Percentiles rank a stretch among this genome's conserved stretches.
Conservation (phyloP, 2,888 invertebrate species). For the Uropetala carovei region DNA sequence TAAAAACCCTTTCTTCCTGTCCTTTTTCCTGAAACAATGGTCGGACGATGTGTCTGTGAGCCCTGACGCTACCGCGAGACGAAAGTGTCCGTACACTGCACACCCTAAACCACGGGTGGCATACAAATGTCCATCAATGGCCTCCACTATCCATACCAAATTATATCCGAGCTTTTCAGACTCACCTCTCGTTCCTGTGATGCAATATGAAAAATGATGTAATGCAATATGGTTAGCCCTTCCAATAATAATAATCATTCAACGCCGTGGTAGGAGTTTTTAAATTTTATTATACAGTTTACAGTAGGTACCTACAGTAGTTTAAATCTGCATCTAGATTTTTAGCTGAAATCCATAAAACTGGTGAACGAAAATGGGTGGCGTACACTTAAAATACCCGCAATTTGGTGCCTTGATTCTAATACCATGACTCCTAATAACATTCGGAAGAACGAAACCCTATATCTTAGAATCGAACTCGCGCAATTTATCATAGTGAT, state of each 20-base stretch:
- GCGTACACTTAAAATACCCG: too few species aligned
- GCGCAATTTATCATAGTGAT: too few species aligned
- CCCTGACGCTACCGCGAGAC: not conserved
- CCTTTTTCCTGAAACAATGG: not conserved
- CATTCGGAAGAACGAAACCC: too few species aligned
- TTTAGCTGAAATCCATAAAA: too few species aligned
- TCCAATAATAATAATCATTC: not conserved
- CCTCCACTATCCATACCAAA: not conserved
- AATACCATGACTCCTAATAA: too few species aligned
- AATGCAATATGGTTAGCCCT: not conserved
- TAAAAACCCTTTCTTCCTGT: not conserved
- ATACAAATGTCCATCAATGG: slow-evolving; percentile 18
- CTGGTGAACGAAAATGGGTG: too few species aligned
- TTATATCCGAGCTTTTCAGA: not conserved
- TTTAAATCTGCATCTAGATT: too few species aligned
- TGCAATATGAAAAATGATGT: slow-evolving; percentile 4
- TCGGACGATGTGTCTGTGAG: not conserved
- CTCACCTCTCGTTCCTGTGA: not conserved
- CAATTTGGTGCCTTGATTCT: too few species aligned
- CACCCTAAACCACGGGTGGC: slow-evolving; percentile 1
- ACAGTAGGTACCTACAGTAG: too few species aligned
- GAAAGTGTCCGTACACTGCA: not conserved
- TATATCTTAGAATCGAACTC: too few species aligned
- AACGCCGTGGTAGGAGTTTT: not conserved
- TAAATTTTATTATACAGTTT: too few species aligned